A percentile compares a stretch with the other conserved stretches of the same genome.
Conservation (phyloP, 2,888 invertebrate species). For the Drosophila imparisetae region DNA sequence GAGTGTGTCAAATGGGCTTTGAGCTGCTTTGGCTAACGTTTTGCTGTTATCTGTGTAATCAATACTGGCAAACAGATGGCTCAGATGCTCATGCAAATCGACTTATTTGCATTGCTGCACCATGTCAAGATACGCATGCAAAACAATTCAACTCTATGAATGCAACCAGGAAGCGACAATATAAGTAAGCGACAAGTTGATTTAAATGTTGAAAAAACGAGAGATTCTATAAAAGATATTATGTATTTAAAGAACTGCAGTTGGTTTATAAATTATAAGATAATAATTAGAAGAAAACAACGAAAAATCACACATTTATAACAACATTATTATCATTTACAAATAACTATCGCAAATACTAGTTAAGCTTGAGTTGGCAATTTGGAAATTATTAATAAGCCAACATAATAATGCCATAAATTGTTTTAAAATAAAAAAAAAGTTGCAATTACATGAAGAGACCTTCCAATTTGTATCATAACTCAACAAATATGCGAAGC, state of each 20-base stretch:
- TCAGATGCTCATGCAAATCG: conserved; percentile 32
- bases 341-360: not conserved
- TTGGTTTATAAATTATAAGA: not conserved
- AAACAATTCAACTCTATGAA: not conserved
- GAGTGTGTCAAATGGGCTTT: conserved; percentile 50
- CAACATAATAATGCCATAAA: conserved; percentile 4
- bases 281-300: not conserved
- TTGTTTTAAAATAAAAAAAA: conserved; percentile 1
- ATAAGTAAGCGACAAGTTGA: not conserved
- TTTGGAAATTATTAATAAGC: not conserved
- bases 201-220: not conserved
- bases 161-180: not conserved
- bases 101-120: conserved; percentile 17
- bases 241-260: not conserved
- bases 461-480: conserved; percentile 36
- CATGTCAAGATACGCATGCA: conserved; percentile 3
- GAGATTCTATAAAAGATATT: not conserved
- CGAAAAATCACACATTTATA: not conserved
- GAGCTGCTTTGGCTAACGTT: conserved; percentile 12
- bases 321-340: not conserved
- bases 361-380: not conserved
- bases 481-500: conserved; percentile 32
- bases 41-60: conserved; percentile 41
- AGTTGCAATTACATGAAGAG: not conserved
- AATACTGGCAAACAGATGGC: conserved; percentile 34